Evolutionary conservation across 2,797 vertebrate genomes (phyloP).

Genomic region (Bradypodion ventrale): DNA sequence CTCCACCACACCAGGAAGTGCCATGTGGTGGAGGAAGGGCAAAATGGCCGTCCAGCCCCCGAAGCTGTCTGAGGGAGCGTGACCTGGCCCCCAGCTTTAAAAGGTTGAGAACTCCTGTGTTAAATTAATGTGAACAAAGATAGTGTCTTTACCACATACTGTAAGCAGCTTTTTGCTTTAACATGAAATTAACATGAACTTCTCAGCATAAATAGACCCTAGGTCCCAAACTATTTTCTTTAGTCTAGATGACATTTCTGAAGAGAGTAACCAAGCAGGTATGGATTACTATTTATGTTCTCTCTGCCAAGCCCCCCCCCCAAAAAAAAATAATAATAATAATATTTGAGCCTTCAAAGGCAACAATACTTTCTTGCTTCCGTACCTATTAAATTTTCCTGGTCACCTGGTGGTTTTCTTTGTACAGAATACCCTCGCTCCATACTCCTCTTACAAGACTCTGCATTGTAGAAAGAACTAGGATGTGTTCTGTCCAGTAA

Average conservation of each 20-base stretch:
- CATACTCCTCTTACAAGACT: slow-evolving; percentile 80
- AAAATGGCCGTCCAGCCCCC: too few relatives aligned
- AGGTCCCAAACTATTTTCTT: background rate
- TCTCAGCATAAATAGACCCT: background rate
- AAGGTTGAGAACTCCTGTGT: too few relatives aligned
- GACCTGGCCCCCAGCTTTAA: too few relatives aligned
- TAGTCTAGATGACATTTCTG: background rate
- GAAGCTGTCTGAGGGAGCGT: too few relatives aligned
- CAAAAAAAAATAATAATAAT: too few relatives aligned
- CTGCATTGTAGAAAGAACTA: slow-evolving; percentile 80
- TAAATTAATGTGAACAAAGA: too few relatives aligned
- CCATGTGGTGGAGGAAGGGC: too few relatives aligned
- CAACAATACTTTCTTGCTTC: background rate
- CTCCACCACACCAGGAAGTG: too few relatives aligned
- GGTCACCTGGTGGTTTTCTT: slow-evolving; percentile 55
- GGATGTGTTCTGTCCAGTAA: slow-evolving; percentile 79
- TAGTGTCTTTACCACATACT: too few relatives aligned
- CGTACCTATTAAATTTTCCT: slow-evolving; percentile 64
- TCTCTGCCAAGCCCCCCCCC: too few relatives aligned
- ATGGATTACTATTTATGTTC: background rate
- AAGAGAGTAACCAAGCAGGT: background rate
- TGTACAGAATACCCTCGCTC: slow-evolving; percentile 74
- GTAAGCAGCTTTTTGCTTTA: too few relatives aligned
- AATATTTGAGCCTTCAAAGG: background rate
- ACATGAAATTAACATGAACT: background rate